Percentiles rank a stretch among this genome's conserved stretches.
Evolutionary conservation across 1,140 invertebrate species (phyloP).

Genomic region (Anoplophora glabripennis): DNA sequence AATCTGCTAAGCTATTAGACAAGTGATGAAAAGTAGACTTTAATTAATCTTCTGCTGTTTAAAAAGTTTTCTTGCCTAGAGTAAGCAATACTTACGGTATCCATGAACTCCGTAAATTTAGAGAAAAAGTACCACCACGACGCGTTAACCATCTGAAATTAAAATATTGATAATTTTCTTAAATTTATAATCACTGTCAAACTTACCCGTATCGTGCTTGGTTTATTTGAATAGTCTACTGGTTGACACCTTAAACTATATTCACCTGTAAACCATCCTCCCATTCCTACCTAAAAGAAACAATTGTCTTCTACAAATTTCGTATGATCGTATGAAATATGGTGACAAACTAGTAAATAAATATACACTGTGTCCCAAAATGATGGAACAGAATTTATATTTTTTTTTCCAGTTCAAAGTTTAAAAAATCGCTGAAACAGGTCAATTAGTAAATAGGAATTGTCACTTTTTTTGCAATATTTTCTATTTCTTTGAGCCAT

Average conservation of each 20-base stretch:
- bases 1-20: no score
- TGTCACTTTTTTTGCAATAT: no score
- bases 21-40: background rate
- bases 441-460: no score
- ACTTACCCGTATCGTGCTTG: constrained; percentile 76
- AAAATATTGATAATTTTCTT: background rate
- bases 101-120: constrained; percentile 93
- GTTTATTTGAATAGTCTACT: constrained; percentile 77
- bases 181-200: background rate
- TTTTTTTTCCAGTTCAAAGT: no score
- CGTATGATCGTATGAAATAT: no score
- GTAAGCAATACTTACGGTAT: constrained; percentile 73
- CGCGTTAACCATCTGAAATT: constrained; percentile 61
- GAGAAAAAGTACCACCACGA: constrained; percentile 98
- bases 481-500: no score
- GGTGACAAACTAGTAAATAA: no score
- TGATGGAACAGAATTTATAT: no score
- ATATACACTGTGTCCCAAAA: no score
- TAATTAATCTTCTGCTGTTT: background rate
- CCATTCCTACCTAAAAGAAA: no score
- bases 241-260: constrained; percentile 88
- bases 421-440: no score
- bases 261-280: constrained; percentile 52
- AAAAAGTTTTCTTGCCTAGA: background rate
- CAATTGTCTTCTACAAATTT: no score